Evolutionary conservation across 2,797 vertebrate species (phyloP).

Genomic region (Phalloptychus januarius): DNA sequence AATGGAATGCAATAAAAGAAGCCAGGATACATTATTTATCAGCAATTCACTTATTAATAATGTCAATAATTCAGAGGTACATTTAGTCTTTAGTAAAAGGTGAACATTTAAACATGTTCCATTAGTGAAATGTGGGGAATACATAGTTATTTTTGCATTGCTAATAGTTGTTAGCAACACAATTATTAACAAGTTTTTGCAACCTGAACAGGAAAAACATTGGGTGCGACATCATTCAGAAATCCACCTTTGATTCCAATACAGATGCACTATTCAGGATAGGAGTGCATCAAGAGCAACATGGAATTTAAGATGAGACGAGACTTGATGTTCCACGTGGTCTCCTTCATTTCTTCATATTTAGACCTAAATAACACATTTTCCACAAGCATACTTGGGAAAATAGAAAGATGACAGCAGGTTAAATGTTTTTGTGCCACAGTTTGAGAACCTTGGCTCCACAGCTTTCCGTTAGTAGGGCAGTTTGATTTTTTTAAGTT

Average conservation of each 20-base stretch:
- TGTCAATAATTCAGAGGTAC: background rate
- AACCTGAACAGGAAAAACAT: background rate
- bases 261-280: background rate
- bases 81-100: background rate
- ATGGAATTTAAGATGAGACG: background rate
- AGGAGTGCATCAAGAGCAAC: background rate
- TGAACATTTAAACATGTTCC: background rate
- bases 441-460: background rate
- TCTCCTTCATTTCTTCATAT: background rate
- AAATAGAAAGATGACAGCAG: constrained; percentile 4
- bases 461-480: background rate
- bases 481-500: constrained; percentile 1
- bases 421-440: background rate
- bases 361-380: background rate
- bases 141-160: background rate
- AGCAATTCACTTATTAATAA: background rate
- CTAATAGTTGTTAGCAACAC: background rate
- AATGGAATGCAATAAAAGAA: background rate
- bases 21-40: background rate
- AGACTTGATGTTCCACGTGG: background rate
- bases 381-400: background rate
- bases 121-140: background rate
- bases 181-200: background rate
- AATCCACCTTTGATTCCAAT: background rate
- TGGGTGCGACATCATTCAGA: background rate